Conservation (phyloP, 2,797 vertebrate species). For the Megaceryle alcyon region DNA sequence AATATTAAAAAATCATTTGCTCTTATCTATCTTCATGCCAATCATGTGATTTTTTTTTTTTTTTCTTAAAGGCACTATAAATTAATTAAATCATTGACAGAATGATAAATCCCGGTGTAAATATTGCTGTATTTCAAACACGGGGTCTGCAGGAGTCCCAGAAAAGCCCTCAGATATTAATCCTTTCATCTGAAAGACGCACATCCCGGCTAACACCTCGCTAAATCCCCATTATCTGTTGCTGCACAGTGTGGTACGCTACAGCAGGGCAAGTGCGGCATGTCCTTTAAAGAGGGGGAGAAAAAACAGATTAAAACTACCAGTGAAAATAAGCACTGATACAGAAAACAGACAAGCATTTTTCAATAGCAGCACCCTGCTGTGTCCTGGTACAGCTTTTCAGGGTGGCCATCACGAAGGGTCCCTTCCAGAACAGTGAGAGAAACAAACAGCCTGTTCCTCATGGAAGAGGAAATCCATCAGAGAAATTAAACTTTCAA, state of each 20-base stretch:
- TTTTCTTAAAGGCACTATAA: not conserved
- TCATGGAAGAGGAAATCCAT: not conserved
- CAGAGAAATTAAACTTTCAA: not conserved
- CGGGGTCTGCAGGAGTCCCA: not conserved
- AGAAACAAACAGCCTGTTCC: not conserved
- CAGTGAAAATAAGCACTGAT: not conserved
- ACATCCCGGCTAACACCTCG: not conserved
- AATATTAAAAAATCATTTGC: not conserved
- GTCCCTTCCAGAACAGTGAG: not conserved
- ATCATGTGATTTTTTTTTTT: not conserved
- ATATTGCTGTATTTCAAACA: not conserved
- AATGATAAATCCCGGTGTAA: not conserved
- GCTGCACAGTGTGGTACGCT: not conserved
- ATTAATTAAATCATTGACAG: not conserved
- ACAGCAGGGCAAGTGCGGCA: not conserved
- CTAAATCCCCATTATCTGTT: slow-evolving; percentile 25
- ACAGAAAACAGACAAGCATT: not conserved
- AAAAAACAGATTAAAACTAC: not conserved
- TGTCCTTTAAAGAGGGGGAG: not conserved
- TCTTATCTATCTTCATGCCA: not conserved
- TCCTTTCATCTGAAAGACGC: not conserved
- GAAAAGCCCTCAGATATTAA: not conserved
- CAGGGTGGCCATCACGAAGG: not conserved
- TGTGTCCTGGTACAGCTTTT: not conserved
- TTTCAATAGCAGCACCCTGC: not conserved